Evolutionary conservation across 2,888 invertebrate genomes (phyloP), one percentile per base, ranked within the genome.

Genomic region (Tribolium freemani): DNA sequence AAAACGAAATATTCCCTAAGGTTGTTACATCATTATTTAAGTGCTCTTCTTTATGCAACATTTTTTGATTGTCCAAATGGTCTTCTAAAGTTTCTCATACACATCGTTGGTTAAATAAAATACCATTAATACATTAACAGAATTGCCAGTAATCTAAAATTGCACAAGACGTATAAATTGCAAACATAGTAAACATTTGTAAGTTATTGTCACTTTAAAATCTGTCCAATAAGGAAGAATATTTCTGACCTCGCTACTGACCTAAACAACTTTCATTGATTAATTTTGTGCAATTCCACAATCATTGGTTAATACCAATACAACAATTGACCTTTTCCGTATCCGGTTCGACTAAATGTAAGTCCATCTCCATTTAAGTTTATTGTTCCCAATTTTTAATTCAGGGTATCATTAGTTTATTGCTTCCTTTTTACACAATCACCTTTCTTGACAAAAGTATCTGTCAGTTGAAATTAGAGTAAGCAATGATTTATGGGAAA

Each of bases 211-310:
- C 57, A 58, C n/a, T 44, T 58, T 58, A 45, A 56, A 56, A 56
- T 56, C 13, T 58, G 44, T 45, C 16, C 45, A 58, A 58, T 58
- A 58, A 58, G 57, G 57, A 58, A 58, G 57, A n/a, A 31, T 38
- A 11, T 5, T n/a, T 44, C 44, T 58, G 31, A 58, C 57, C 57
- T 58, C 45, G 45, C 57, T 31, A 16, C 10, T 31, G 57, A 58
- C 57, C 57, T 20, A 58, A 20, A 44, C 20, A 58, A 38, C 57
- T 58, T 58, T 58, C 57, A n/a, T 58, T 58, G 57, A 58, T 58
- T 44, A 44, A 58, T 58, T 54, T 10, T 38, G 38, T 16, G 16
- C 16, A 16, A 16, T 16, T 16, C 16, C 16, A 16, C 16, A 16
- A 16, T 16, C 16, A 16, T 16, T 16, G 16, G 16, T 16, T 16